A percentile compares a stretch with the other conserved stretches of the same genome.
Evolutionary conservation across 1,140 invertebrate genomes (phyloP).

Genomic region (Bilobella aurantiaca): DNA sequence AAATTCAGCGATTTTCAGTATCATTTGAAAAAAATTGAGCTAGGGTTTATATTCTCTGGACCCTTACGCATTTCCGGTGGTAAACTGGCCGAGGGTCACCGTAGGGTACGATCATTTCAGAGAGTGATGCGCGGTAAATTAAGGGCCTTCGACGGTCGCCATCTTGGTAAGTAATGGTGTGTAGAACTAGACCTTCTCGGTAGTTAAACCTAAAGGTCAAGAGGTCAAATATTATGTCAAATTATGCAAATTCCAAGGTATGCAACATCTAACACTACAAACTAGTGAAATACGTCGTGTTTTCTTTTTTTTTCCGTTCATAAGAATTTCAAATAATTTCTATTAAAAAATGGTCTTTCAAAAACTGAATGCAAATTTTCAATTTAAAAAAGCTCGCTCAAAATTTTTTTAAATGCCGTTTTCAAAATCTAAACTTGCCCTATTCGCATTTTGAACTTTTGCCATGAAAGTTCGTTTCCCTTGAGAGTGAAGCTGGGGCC

Average conservation of each 20-base stretch:
- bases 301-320: too few species aligned
- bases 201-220: slow-evolving; percentile 26
- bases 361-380: too few species aligned
- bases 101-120: slow-evolving; percentile 31
- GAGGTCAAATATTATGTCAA: too few species aligned
- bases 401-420: background rate
- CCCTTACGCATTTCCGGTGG: slow-evolving; percentile 29
- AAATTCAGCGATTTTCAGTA: background rate
- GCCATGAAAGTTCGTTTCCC: slow-evolving; percentile 30
- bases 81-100: slow-evolving; percentile 27
- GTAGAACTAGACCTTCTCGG: slow-evolving; percentile 27
- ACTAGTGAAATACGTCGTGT: too few species aligned
- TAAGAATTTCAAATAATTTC: too few species aligned
- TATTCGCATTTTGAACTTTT: slow-evolving; percentile 27
- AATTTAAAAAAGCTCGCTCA: background rate
- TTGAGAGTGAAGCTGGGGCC: slow-evolving; percentile 24
- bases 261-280: too few species aligned
- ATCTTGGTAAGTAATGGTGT: slow-evolving; percentile 26
- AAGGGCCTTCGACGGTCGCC: slow-evolving; percentile 20
- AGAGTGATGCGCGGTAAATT: slow-evolving; percentile 20
- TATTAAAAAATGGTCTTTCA: too few species aligned
- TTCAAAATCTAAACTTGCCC: slow-evolving; percentile 5
- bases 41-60: background rate
- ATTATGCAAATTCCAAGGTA: too few species aligned
- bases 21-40: background rate